These are phyloP conservation scores for Hemicordylus capensis DNA, from an alignment of 2,113 vertebrate species.

Conservation along the genomic window DNA sequence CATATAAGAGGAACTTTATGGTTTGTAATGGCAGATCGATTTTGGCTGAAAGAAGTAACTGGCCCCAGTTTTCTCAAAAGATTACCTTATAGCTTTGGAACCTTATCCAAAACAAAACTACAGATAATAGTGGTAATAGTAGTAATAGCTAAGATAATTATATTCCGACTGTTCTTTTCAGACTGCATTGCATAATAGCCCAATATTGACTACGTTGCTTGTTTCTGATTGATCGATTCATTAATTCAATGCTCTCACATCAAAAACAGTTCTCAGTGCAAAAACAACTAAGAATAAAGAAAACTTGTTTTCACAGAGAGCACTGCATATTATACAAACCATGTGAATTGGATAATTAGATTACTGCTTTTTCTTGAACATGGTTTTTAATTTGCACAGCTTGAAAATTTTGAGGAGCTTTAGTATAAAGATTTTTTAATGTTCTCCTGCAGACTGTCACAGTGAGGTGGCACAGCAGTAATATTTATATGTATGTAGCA, in stretches of 20 bases:
- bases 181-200: neutral
- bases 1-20: neutral
- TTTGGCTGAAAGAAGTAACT: neutral
- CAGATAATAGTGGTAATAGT: neutral
- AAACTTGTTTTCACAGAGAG: neutral
- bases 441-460: neutral
- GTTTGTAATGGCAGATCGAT: neutral
- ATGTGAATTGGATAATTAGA: neutral
- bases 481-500: slow-evolving; percentile 16
- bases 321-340: slow-evolving; percentile 18
- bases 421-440: neutral
- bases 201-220: neutral
- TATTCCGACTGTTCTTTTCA: neutral
- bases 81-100: neutral
- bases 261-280: slow-evolving; percentile 53
- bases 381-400: slow-evolving; percentile 25
- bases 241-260: slow-evolving; percentile 38
- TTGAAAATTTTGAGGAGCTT: neutral
- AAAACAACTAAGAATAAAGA: neutral
- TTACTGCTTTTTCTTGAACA: neutral
- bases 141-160: no score
- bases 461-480: neutral
- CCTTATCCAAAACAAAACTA: neutral
- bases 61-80: neutral
- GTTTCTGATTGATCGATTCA: slow-evolving; percentile 15